A percentile compares a stretch with the other conserved stretches of the same genome.
Evolutionary conservation across 2,888 invertebrate species (phyloP).

Genomic region (Azorinus chamasolen): DNA sequence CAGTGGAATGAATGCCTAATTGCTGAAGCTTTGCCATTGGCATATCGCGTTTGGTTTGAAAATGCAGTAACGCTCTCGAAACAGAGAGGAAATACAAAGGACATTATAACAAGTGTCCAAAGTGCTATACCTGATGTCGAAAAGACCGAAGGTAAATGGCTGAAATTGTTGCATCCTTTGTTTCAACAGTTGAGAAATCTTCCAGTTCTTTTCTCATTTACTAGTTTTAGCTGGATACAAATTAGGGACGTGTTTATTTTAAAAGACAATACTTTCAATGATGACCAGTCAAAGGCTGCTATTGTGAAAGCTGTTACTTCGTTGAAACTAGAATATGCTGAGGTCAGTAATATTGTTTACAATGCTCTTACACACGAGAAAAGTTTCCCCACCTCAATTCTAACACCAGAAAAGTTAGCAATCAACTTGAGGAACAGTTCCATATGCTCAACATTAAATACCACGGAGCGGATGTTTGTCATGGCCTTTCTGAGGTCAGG

Average conservation of each 20-base stretch:
- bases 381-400: background rate
- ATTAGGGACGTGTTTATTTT: slow-evolving; percentile 4
- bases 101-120: slow-evolving; percentile 33
- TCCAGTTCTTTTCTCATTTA: slow-evolving; percentile 1
- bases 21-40: slow-evolving; percentile 75
- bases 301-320: background rate
- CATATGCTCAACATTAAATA: background rate
- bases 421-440: slow-evolving; percentile 6
- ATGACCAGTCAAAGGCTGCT: background rate
- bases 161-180: background rate
- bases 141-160: slow-evolving; percentile 47
- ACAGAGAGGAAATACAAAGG: slow-evolving; percentile 20
- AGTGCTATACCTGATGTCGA: slow-evolving; percentile 41
- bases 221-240: background rate
- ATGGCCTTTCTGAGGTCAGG: background rate
- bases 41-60: slow-evolving; percentile 51
- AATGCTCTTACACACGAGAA: slow-evolving; percentile 1
- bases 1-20: slow-evolving; percentile 81
- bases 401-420: slow-evolving; percentile 2
- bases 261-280: too few species aligned
- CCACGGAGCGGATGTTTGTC: background rate
- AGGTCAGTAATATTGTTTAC: too few species aligned
- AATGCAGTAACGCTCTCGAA: slow-evolving; percentile 39
- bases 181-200: background rate
- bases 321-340: background rate